These are phyloP conservation scores for Hymenopus coronatus DNA, from an alignment of 2,888 invertebrate species.

Conservation along the genomic window DNA sequence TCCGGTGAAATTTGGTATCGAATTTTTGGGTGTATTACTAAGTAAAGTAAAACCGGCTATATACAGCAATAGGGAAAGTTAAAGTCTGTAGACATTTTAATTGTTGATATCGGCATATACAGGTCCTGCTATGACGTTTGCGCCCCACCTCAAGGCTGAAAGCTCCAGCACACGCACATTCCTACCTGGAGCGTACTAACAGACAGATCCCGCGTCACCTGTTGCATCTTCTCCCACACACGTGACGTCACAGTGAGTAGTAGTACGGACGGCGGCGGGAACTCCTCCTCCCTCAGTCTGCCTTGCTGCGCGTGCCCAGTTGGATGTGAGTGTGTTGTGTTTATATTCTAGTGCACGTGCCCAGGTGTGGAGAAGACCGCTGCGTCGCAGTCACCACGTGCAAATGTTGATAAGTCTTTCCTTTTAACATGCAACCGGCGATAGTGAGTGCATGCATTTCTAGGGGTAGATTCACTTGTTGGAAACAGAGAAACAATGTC, in stretches of 20 bases:
- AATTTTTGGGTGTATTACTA: too few species aligned
- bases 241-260: not conserved
- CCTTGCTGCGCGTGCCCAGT: not conserved
- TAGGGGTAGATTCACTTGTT: too few species aligned
- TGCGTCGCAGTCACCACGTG: not conserved
- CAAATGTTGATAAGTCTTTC: not conserved
- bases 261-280: not conserved
- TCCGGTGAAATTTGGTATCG: too few species aligned
- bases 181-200: not conserved
- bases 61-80: too few species aligned
- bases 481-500: too few species aligned
- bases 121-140: too few species aligned
- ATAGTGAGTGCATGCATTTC: not conserved
- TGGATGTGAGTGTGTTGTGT: not conserved
- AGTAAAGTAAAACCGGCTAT: too few species aligned
- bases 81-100: too few species aligned
- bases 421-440: too few species aligned
- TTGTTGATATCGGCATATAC: too few species aligned
- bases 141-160: too few species aligned
- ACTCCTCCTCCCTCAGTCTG: not conserved
- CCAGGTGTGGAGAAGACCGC: not conserved
- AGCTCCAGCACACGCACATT: not conserved
- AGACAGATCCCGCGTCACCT: not conserved
- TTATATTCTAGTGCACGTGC: not conserved
- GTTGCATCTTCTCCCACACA: not conserved